A percentile compares a stretch with the other conserved stretches of the same genome.
These are phyloP conservation scores for Drosophila paranaensis DNA, from an alignment of 2,888 invertebrate genomes.

Conservation along the genomic window DNA sequence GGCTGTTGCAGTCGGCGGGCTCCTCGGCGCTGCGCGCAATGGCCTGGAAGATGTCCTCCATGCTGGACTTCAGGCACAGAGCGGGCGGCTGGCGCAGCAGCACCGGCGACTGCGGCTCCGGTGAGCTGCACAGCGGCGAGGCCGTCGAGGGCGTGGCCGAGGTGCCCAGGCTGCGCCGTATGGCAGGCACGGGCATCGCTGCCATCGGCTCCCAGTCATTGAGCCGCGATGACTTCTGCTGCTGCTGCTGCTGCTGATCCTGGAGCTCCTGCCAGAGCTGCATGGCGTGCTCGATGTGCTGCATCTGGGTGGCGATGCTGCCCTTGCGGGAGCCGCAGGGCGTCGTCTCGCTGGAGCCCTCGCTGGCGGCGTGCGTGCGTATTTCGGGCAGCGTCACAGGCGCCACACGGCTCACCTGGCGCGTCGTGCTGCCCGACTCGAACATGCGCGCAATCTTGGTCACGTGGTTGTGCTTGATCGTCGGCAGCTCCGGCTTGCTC, in stretches of 20 bases:
- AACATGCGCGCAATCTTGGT: conserved; percentile 84
- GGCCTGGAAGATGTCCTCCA: conserved; percentile 83
- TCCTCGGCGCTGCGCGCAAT: conserved; percentile 81
- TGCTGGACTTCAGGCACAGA: conserved; percentile 80
- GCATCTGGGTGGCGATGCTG: conserved; percentile 67
- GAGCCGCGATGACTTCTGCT: conserved; percentile 1
- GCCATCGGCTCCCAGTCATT: conserved; percentile 64
- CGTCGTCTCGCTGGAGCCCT: conserved; percentile 55
- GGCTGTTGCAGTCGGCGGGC: conserved; percentile 57
- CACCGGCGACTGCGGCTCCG: conserved; percentile 66
- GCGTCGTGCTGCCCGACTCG: conserved; percentile 74
- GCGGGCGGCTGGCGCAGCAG: conserved; percentile 68
- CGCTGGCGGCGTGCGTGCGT: conserved; percentile 56
- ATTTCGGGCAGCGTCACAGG: conserved; percentile 72
- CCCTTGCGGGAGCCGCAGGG: conserved; percentile 57
- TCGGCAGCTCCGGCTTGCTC: conserved; percentile 35
- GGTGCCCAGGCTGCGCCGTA: conserved; percentile 62
- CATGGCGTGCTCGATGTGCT: conserved; percentile 80
- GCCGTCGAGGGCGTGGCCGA: conserved; percentile 81
- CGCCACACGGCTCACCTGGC: conserved; percentile 79
- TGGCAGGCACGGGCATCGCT: conserved; percentile 42
- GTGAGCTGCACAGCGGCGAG: conserved; percentile 74
- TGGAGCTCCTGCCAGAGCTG: conserved; percentile 75
- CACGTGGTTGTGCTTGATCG: conserved; percentile 76
- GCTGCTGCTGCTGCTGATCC: conserved; percentile 56